These are phyloP conservation scores for Scleropages formosus DNA, from an alignment of 2,797 vertebrate species.

Conservation along the genomic window DNA sequence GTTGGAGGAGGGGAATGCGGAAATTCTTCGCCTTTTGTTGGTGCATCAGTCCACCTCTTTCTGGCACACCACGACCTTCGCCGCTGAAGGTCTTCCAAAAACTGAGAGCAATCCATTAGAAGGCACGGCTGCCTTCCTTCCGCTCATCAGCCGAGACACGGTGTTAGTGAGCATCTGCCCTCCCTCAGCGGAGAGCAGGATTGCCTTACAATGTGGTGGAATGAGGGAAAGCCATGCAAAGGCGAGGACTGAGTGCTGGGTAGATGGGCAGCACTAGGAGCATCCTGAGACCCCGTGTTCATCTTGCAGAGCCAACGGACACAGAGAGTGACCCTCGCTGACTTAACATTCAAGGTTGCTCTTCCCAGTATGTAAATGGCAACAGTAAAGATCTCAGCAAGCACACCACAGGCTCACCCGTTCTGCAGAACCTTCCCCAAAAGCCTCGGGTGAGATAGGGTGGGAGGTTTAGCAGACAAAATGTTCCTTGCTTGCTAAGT, in stretches of 20 bases:
- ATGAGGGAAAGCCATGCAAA: not conserved
- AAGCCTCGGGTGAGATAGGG: not conserved
- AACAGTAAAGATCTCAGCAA: constrained; percentile 22
- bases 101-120: not conserved
- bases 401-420: not conserved
- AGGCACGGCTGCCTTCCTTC: not conserved
- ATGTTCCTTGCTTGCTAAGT: not conserved
- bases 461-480: not conserved
- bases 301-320: no score
- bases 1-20: not conserved
- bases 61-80: constrained; percentile 2
- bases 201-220: not conserved
- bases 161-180: not conserved
- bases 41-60: constrained; percentile 6
- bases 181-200: not conserved
- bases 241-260: not conserved
- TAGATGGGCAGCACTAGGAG: not conserved
- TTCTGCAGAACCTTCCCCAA: constrained; percentile 9
- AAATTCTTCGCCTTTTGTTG: not conserved
- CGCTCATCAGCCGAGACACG: not conserved
- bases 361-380: constrained; percentile 30
- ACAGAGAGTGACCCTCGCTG: not conserved
- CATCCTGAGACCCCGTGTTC: no score
- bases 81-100: constrained; percentile 17
- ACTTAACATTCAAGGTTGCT: constrained; percentile 25